These are phyloP conservation scores for Chalcosyrphus nemorum DNA, from an alignment of 2,888 invertebrate species.

Conservation along the genomic window DNA sequence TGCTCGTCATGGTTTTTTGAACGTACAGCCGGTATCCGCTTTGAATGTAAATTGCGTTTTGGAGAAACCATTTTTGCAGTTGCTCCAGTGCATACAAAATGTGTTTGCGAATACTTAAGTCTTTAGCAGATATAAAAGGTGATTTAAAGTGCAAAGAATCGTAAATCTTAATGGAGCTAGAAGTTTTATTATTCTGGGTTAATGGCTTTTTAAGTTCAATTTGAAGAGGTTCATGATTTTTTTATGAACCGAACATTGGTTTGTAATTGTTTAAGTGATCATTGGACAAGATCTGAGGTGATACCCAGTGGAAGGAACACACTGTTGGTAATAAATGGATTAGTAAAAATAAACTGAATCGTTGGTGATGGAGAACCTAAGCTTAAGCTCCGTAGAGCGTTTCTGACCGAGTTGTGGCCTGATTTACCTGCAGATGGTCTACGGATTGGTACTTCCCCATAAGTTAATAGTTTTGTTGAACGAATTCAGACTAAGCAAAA, in stretches of 20 bases:
- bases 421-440: no score
- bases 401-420: no score
- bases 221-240: not conserved
- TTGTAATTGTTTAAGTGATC: not conserved
- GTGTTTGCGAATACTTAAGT: not conserved
- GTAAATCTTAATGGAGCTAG: constrained; percentile 2
- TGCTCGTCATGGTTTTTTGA: constrained; percentile 3
- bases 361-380: no score
- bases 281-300: not conserved
- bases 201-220: not conserved
- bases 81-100: not conserved
- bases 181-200: constrained; percentile 12
- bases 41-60: constrained; percentile 30
- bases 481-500: no score
- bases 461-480: no score
- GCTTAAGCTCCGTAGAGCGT: no score
- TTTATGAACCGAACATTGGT: not conserved
- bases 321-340: no score
- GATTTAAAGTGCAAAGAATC: constrained; percentile 11
- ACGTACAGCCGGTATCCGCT: not conserved
- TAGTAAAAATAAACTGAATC: no score
- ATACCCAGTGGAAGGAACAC: not conserved
- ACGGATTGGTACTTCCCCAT: no score
- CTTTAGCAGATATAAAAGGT: not conserved
- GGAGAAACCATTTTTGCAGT: constrained; percentile 3